A percentile compares a stretch with the other conserved stretches of the same genome.
Evolutionary conservation across 2,797 vertebrate genomes (phyloP).

Genomic region (Falco naumanni): DNA sequence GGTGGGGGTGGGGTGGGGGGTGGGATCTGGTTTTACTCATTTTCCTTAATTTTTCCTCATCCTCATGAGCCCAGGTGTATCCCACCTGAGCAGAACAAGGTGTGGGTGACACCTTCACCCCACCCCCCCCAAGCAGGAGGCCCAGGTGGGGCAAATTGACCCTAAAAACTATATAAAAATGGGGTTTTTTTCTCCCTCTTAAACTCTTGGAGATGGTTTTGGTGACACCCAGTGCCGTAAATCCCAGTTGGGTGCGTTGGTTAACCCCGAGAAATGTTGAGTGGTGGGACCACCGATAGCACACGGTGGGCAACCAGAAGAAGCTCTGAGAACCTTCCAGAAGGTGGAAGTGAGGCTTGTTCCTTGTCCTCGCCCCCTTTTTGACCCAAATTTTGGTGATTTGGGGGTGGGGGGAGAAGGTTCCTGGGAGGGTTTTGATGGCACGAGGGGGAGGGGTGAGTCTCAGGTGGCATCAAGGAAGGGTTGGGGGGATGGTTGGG

Average conservation of each 20-base stretch:
- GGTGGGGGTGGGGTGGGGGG: too few species aligned
- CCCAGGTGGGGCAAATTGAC: background rate
- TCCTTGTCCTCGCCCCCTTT: background rate
- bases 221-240: rapidly evolving
- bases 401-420: background rate
- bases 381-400: background rate
- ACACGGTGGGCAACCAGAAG: too few species aligned
- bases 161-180: background rate
- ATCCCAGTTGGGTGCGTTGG: background rate
- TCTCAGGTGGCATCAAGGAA: background rate
- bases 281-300: background rate
- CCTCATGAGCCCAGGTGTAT: rapidly evolving
- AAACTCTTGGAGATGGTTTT: rapidly evolving
- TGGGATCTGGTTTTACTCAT: background rate
- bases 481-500: background rate
- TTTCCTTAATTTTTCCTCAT: background rate
- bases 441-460: too few species aligned
- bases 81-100: background rate
- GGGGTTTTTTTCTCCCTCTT: background rate
- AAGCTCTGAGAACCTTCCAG: background rate
- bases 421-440: background rate
- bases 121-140: too few species aligned
- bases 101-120: background rate
- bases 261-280: background rate
- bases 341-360: background rate